These are phyloP conservation scores for Griposia aprilina DNA, from an alignment of 2,888 invertebrate species.

Conservation along the genomic window DNA sequence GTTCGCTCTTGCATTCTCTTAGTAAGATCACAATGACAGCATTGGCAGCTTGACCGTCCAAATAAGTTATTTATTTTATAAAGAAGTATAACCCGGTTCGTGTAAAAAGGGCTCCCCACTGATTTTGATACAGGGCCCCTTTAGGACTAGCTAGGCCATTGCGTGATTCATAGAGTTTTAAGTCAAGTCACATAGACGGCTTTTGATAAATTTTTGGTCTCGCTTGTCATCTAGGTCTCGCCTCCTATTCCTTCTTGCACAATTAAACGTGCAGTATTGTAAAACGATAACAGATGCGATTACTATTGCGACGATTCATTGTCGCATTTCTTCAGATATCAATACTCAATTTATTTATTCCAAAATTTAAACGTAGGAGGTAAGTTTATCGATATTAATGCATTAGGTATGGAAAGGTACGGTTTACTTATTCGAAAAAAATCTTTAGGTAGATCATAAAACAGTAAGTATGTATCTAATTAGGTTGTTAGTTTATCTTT, in stretches of 20 bases:
- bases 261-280: background rate
- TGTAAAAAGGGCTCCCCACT: no score
- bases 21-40: no score
- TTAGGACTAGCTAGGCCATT: no score
- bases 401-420: background rate
- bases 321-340: no score
- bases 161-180: background rate
- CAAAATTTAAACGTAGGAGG: background rate
- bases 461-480: background rate
- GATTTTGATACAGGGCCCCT: no score
- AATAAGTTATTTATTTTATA: no score
- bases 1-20: no score
- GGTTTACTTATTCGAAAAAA: background rate
- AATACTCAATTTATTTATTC: background rate
- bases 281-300: background rate
- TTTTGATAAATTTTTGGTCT: background rate
- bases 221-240: background rate
- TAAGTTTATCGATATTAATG: background rate
- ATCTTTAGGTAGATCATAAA: no score
- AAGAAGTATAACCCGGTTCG: no score
- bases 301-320: background rate
- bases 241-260: background rate
- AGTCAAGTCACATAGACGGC: background rate
- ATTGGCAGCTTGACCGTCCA: no score
- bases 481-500: no score